Base-by-base conservation (phyloP, 2,888 invertebrate species). In the Leptopilina syphax region DNA sequence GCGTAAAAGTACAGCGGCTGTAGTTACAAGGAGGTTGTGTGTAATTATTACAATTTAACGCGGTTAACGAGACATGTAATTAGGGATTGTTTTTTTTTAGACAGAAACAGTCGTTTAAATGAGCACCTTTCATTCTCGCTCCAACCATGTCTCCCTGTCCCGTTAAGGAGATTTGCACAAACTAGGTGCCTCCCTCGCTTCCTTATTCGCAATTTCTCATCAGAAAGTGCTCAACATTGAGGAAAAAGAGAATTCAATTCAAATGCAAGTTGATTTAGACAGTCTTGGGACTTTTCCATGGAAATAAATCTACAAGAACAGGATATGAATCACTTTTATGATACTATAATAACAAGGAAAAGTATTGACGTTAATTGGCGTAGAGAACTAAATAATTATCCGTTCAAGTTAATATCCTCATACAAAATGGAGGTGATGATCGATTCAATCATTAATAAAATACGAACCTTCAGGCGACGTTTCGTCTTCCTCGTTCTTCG, bases 11-110 rank as follows among this genome's bases (percentile, higher is more conserved):
- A 73, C 65, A 77, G 80, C 63, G 73, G 65, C 65, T 65, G 57
- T 76, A 68, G 79, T 79, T 79, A 78, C 60, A 77, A 65, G 57
- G 66, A 70, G 44, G 50, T 80, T 77, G 80, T 80, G 79, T 79
- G 78, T 78, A 81, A 83, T 81, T 63, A 63, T 63, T 81, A 79
- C 79, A 83, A 83, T 83, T 81, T 77, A 81, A 78, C 66, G 78
- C 78, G 76, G 79, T 80, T 83, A 83, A 83, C 83, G 79, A 83
- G 81, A 83, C 81, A 82, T 82, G 78, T 82, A 83, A 83, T 83
- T 82, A 83, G 79, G 80, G 82, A 83, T 83, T 83, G 81, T 83
- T 82, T 57, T 73, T 70, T 54, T 73, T 73, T 63, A 81, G 79
- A 81, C 79, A 79, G 82, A 83, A 82, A 81, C 80, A 70, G 78